These are phyloP conservation scores for Poeciliopsis prolifica DNA, from an alignment of 2,113 vertebrate genomes.

Conservation along the genomic window DNA sequence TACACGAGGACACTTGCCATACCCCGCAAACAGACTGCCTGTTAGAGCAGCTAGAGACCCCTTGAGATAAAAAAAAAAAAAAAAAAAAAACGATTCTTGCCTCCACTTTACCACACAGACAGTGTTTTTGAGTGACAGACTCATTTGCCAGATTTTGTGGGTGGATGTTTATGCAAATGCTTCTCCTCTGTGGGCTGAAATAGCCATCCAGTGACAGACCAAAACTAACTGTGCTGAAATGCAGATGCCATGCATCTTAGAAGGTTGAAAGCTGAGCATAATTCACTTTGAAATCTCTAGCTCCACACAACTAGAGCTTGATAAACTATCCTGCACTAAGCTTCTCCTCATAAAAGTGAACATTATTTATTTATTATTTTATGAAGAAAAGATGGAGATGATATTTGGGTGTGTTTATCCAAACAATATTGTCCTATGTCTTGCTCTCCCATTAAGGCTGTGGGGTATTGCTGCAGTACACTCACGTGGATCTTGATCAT, in stretches of 20 bases:
- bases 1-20: constrained; percentile 53
- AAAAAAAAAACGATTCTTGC: constrained; percentile 60
- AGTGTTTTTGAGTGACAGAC: constrained; percentile 77
- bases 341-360: constrained; percentile 48
- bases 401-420: constrained; percentile 56
- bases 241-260: constrained; percentile 54
- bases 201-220: constrained; percentile 72
- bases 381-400: not conserved
- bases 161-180: constrained; percentile 80
- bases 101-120: constrained; percentile 70
- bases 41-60: constrained; percentile 49
- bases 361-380: not conserved
- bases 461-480: constrained; percentile 28
- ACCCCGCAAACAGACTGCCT: constrained; percentile 45
- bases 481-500: constrained; percentile 41
- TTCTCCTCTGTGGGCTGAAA: constrained; percentile 72
- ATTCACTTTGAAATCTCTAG: constrained; percentile 63
- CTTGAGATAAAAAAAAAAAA: constrained; percentile 56
- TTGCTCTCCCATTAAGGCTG: constrained; percentile 23
- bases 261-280: constrained; percentile 53
- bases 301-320: constrained; percentile 33
- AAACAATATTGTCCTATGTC: constrained; percentile 36
- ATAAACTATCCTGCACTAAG: constrained; percentile 39
- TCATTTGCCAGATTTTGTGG: constrained; percentile 79
- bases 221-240: constrained; percentile 72